These are phyloP conservation scores for Gallinago media DNA, from an alignment of 2,113 vertebrate genomes.

Conservation along the genomic window DNA sequence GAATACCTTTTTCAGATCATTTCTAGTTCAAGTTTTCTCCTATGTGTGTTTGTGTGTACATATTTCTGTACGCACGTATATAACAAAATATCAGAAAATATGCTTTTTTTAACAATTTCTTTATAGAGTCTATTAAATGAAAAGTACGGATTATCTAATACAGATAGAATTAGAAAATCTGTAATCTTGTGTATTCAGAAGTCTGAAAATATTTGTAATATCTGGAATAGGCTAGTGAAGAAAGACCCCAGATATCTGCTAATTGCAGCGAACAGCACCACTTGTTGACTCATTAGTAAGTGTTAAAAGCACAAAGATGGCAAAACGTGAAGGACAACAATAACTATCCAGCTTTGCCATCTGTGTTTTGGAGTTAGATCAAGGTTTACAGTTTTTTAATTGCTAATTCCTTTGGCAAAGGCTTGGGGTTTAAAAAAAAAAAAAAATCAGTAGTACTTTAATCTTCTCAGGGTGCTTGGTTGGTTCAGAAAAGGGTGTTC, in stretches of 20 bases:
- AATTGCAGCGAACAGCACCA: not conserved
- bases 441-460: not conserved
- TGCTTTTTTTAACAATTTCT: not conserved
- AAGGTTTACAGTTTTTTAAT: constrained; percentile 14
- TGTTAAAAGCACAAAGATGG: constrained; percentile 4
- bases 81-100: not conserved
- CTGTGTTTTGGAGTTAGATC: constrained; percentile 18
- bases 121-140: not conserved
- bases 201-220: not conserved
- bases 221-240: not conserved
- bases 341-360: not conserved
- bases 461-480: not conserved
- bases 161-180: not conserved
- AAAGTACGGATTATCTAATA: not conserved
- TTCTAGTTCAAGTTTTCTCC: not conserved
- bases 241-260: not conserved
- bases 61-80: not conserved
- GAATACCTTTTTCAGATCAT: not conserved
- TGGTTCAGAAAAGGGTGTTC: not conserved
- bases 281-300: not conserved
- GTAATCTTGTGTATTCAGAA: not conserved
- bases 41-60: not conserved
- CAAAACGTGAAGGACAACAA: constrained; percentile 24
- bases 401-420: constrained; percentile 14
- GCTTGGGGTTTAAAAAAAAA: not conserved